Percentiles rank a stretch among this genome's conserved stretches.
phyloP scores from a whole-genome alignment of 2,113 vertebrate species.

The Perca flavescens region DNA sequence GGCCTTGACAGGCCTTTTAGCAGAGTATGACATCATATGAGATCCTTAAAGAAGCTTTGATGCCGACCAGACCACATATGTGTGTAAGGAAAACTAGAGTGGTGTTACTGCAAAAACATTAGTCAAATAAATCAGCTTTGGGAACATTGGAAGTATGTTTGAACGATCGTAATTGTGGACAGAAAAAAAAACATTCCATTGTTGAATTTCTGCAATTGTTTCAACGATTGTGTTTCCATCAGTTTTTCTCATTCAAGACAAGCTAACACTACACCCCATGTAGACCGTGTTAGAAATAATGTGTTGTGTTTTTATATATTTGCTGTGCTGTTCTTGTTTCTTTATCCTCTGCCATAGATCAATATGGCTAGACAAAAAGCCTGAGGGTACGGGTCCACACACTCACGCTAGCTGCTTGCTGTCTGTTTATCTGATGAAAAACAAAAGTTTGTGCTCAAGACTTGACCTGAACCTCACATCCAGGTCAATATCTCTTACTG shows the following conservation, averaged over 20 bases:
- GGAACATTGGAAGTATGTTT: neutral
- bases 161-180: neutral
- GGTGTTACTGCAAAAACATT: slow-evolving; percentile 22
- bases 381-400: neutral
- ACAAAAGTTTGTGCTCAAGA: slow-evolving; percentile 8
- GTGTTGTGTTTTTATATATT: neutral
- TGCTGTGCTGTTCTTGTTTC: slow-evolving; percentile 5
- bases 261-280: neutral
- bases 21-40: slow-evolving; percentile 52
- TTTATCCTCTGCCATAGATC: slow-evolving; percentile 24
- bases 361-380: slow-evolving; percentile 43
- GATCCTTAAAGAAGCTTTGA: slow-evolving; percentile 53
- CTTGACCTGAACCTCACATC: neutral
- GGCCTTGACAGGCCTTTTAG: slow-evolving; percentile 27
- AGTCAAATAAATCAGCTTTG: neutral
- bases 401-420: neutral
- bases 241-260: neutral
- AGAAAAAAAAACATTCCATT: neutral
- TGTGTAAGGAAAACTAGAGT: slow-evolving; percentile 7
- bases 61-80: slow-evolving; percentile 53
- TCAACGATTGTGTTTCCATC: neutral
- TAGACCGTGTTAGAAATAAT: neutral
- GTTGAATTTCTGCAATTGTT: neutral
- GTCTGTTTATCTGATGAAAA: slow-evolving; percentile 15
- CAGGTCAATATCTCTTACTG: neutral